These are phyloP conservation scores for Cryptoprocta ferox DNA, from an alignment of 2,797 vertebrate genomes.

Conservation along the genomic window DNA sequence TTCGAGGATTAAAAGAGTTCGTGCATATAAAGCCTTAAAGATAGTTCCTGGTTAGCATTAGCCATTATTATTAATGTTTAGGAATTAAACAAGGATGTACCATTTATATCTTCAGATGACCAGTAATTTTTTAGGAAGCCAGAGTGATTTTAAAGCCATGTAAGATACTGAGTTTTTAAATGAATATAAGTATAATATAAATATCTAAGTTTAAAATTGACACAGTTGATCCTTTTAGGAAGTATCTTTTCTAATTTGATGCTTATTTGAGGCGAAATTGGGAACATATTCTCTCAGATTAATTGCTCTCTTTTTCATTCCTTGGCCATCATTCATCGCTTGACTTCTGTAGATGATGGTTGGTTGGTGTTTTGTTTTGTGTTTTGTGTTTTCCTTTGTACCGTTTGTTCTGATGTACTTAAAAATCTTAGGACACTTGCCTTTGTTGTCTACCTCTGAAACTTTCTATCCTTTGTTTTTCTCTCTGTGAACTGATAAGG, in stretches of 20 bases:
- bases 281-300: neutral
- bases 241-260: conserved; percentile 42
- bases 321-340: conserved; percentile 18
- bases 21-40: conserved; percentile 37
- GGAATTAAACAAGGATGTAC: conserved; percentile 37
- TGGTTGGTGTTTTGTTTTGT: neutral
- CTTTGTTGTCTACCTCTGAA: conserved; percentile 31
- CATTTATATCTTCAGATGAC: conserved; percentile 32
- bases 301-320: neutral
- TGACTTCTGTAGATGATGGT: neutral
- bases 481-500: neutral
- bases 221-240: neutral
- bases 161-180: conserved; percentile 6
- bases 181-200: conserved; percentile 28
- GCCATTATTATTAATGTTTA: conserved; percentile 23
- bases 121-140: conserved; percentile 42
- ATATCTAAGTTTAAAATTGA: neutral
- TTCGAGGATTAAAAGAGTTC: conserved; percentile 55
- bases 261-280: neutral
- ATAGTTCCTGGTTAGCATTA: conserved; percentile 20
- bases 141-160: neutral
- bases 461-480: neutral
- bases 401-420: conserved; percentile 53
- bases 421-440: conserved; percentile 4
- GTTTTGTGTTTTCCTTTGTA: neutral